Percentiles rank a stretch among this genome's conserved stretches.
phyloP scores from a whole-genome alignment of 1,140 invertebrate species.

The Fopius arisanus region DNA sequence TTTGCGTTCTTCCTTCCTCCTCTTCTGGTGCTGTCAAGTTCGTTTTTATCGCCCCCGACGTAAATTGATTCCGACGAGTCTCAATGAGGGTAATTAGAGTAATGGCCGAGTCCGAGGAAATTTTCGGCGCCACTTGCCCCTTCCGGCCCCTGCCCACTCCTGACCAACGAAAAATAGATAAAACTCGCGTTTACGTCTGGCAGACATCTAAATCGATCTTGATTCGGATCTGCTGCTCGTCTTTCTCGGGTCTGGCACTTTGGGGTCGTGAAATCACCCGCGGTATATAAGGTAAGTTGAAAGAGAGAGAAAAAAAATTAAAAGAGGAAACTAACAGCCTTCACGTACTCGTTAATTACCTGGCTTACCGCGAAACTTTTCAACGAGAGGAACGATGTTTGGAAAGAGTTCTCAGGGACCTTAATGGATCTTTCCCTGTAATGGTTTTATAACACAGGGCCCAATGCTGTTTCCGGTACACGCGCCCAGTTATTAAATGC shows the following conservation, averaged over 20 bases:
- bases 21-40: not conserved
- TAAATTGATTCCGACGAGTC: constrained; percentile 14
- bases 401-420: constrained; percentile 37
- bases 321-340: constrained; percentile 36
- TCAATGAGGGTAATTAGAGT: constrained; percentile 21
- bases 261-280: constrained; percentile 1
- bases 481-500: not conserved
- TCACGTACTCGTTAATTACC: constrained; percentile 46
- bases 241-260: not conserved
- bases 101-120: constrained; percentile 2
- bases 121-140: not conserved
- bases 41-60: not conserved
- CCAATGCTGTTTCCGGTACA: not conserved
- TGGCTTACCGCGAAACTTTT: constrained; percentile 44
- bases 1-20: not conserved
- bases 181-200: constrained; percentile 26
- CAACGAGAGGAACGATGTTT: constrained; percentile 32
- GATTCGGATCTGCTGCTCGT: constrained; percentile 40
- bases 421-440: constrained; percentile 37
- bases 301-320: constrained; percentile 30
- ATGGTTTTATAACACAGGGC: not conserved
- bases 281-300: not conserved
- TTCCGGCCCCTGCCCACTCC: not conserved
- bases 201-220: constrained; percentile 43
- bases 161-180: constrained; percentile 20